Evolutionary conservation across 2,797 vertebrate genomes (phyloP).

Genomic region (Clarias fuscus): DNA sequence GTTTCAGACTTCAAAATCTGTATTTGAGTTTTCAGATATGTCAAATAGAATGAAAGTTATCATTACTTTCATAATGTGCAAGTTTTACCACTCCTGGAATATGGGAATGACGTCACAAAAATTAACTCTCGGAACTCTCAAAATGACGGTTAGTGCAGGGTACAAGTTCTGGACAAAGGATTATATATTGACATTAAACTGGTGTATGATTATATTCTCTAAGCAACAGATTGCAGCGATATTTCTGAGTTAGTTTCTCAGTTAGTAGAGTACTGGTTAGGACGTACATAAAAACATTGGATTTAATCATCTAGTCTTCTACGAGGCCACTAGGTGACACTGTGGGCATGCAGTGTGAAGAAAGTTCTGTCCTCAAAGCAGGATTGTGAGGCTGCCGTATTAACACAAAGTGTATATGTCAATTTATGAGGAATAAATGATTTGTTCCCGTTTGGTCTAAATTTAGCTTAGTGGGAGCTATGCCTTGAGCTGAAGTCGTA

Average conservation of each 20-base stretch:
- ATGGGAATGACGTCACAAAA: too few relatives aligned
- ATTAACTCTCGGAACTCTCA: too few relatives aligned
- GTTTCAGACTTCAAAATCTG: too few relatives aligned
- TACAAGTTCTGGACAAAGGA: too few relatives aligned
- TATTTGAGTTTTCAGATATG: too few relatives aligned
- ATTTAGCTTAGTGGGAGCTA: background rate
- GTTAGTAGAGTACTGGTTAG: background rate
- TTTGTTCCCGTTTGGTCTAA: background rate
- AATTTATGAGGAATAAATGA: background rate
- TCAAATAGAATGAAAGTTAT: too few relatives aligned
- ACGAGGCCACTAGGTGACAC: constrained; percentile 45
- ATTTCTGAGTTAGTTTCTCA: background rate
- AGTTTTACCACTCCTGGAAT: too few relatives aligned
- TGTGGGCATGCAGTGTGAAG: background rate
- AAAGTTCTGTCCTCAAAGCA: background rate
- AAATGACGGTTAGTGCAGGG: too few relatives aligned
- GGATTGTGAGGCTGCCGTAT: background rate
- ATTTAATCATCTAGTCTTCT: background rate
- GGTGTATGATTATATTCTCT: too few relatives aligned
- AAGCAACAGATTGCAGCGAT: background rate
- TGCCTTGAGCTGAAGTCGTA: background rate
- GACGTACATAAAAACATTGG: background rate
- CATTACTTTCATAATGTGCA: too few relatives aligned
- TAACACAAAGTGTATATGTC: background rate
- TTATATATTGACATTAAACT: too few relatives aligned